These are phyloP conservation scores for Glyphotaelius pellucidus DNA, from an alignment of 2,888 invertebrate species.

Conservation along the genomic window DNA sequence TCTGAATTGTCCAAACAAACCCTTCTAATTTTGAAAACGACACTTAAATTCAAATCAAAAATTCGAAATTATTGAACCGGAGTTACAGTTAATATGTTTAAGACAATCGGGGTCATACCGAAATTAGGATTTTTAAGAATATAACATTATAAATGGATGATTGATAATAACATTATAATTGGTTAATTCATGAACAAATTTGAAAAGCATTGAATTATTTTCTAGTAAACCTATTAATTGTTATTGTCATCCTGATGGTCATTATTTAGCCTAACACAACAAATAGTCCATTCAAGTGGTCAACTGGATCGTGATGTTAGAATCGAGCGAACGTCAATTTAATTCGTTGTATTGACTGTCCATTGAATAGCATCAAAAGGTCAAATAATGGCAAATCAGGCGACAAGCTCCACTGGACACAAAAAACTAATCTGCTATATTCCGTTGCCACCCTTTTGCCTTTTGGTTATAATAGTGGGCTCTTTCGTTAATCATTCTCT, in stretches of 20 bases:
- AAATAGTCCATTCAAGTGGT: background rate
- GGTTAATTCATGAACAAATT: background rate
- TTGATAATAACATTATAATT: too few relatives aligned
- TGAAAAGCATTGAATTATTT: background rate
- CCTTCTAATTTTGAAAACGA: too few relatives aligned
- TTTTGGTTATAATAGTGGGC: background rate
- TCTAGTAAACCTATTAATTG: background rate
- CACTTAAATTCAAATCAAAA: too few relatives aligned
- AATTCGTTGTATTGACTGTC: background rate
- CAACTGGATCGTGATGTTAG: background rate
- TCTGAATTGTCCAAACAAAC: too few relatives aligned
- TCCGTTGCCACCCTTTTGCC: constrained; percentile 1
- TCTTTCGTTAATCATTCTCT: constrained; percentile 11
- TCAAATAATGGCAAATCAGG: background rate
- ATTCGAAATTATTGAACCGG: too few relatives aligned
- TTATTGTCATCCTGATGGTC: background rate
- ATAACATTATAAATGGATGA: too few relatives aligned
- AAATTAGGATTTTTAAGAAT: too few relatives aligned
- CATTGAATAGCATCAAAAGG: background rate
- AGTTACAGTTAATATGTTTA: too few relatives aligned
- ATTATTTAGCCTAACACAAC: background rate
- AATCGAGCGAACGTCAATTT: background rate
- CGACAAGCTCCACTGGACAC: background rate
- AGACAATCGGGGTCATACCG: too few relatives aligned
- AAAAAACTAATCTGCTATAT: constrained; percentile 9